phyloP scores from a whole-genome alignment of 2,888 invertebrate species.

The Phortica magna region DNA sequence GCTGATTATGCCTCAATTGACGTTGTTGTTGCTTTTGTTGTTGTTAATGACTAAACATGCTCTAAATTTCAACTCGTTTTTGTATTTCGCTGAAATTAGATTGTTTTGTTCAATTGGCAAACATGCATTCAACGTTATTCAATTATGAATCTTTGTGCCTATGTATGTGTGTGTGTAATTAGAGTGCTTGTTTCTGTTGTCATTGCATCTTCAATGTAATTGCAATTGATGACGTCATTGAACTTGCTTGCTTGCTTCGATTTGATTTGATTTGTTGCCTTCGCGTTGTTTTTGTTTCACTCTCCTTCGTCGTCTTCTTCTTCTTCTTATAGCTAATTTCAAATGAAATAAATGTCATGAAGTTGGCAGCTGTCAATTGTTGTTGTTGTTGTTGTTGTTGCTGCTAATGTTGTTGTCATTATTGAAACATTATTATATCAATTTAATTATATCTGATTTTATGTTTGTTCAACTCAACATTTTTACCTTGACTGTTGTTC shows the following conservation, averaged over 20 bases:
- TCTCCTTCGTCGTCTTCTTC: background rate
- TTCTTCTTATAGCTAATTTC: background rate
- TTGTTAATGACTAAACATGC: background rate
- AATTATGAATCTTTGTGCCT: background rate
- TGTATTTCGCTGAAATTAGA: background rate
- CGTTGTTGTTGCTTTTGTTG: background rate
- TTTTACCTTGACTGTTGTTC: background rate
- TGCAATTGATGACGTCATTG: slow-evolving; percentile 15
- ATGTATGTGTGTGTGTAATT: background rate
- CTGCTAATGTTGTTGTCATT: slow-evolving; percentile 6
- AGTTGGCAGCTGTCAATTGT: slow-evolving; percentile 16
- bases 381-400: background rate
- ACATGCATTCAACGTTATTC: background rate
- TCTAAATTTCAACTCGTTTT: background rate
- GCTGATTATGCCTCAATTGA: background rate
- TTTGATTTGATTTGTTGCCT: background rate
- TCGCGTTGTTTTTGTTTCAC: background rate
- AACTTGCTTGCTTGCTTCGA: background rate
- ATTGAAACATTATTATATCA: slow-evolving; percentile 19
- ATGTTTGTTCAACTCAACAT: background rate
- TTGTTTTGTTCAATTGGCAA: background rate
- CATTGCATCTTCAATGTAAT: slow-evolving; percentile 1
- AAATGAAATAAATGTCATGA: slow-evolving; percentile 16
- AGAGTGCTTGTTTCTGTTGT: background rate
- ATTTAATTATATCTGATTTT: slow-evolving; percentile 17